phyloP scores from a whole-genome alignment of 2,888 invertebrate genomes.

The Elysia crispata region DNA sequence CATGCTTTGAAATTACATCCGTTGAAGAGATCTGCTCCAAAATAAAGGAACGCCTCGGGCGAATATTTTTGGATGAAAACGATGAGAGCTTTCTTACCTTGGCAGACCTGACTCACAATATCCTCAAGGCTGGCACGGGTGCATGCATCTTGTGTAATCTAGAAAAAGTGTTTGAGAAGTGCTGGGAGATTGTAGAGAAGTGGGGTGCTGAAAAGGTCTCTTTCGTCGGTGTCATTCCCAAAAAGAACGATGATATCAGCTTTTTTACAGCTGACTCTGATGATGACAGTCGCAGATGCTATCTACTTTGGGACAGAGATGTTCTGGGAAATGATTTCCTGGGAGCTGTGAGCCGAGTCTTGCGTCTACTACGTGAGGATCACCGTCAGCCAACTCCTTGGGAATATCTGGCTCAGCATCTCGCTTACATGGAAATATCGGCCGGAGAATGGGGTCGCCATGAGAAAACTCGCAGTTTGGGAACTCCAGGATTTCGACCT shows the following conservation, averaged over 20 bases:
- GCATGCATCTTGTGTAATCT: conserved; percentile 44
- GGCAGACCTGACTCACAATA: conserved; percentile 36
- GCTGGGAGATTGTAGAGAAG: conserved; percentile 48
- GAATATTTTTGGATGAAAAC: conserved; percentile 51
- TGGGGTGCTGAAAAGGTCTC: conserved; percentile 53
- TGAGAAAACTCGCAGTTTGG: conserved; percentile 50
- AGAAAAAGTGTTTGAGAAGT: conserved; percentile 43
- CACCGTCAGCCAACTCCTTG: conserved; percentile 55
- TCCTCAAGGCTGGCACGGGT: conserved; percentile 49
- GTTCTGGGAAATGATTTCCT: conserved; percentile 48
- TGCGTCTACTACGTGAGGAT: conserved; percentile 52
- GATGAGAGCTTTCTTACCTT: conserved; percentile 40
- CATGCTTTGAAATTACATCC: conserved; percentile 47
- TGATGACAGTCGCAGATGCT: conserved; percentile 48
- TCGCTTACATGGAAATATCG: conserved; percentile 54
- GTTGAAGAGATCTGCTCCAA: conserved; percentile 35
- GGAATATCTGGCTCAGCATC: conserved; percentile 56
- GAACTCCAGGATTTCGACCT: conserved; percentile 61
- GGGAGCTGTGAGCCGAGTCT: conserved; percentile 51
- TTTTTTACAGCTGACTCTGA: conserved; percentile 50
- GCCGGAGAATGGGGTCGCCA: conserved; percentile 46
- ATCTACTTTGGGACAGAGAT: conserved; percentile 55
- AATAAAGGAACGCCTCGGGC: conserved; percentile 48
- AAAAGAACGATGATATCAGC: conserved; percentile 2
- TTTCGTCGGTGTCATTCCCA: conserved; percentile 54